phyloP scores from a whole-genome alignment of 2,113 vertebrate genomes.

The Thunnus maccoyii region DNA sequence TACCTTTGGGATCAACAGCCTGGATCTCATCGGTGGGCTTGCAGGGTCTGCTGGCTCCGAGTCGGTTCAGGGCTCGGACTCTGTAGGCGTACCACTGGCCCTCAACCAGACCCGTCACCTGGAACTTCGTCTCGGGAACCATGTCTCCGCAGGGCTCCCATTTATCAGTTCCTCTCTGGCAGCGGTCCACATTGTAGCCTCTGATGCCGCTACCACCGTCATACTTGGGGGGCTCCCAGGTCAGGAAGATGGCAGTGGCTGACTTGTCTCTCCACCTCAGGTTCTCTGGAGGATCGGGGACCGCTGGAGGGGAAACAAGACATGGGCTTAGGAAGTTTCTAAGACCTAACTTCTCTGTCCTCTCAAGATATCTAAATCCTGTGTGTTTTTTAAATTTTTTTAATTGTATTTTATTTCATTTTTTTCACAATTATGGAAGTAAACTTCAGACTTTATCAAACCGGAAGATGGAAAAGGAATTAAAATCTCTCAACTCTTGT shows the following conservation, averaged over 20 bases:
- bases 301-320: conserved; percentile 80
- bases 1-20: conserved; percentile 95
- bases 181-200: conserved; percentile 95
- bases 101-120: conserved; percentile 94
- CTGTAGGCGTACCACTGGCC: conserved; percentile 98
- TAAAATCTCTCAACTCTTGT: too few relatives aligned
- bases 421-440: too few relatives aligned
- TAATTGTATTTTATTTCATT: too few relatives aligned
- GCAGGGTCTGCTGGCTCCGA: conserved; percentile 92
- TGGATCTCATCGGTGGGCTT: conserved; percentile 97
- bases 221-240: conserved; percentile 96
- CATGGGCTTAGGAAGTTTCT: neutral
- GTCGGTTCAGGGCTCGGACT: conserved; percentile 93
- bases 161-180: conserved; percentile 94
- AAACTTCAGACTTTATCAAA: too few relatives aligned
- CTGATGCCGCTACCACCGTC: conserved; percentile 95
- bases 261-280: conserved; percentile 97
- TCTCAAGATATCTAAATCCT: too few relatives aligned
- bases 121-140: conserved; percentile 90
- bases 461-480: neutral
- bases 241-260: conserved; percentile 94
- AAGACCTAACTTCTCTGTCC: too few relatives aligned
- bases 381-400: too few relatives aligned
- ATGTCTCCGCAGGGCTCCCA: conserved; percentile 95
- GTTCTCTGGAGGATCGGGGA: conserved; percentile 97